Evolutionary conservation across 2,888 invertebrate species (phyloP).

Genomic region (Maniola hyperantus): DNA sequence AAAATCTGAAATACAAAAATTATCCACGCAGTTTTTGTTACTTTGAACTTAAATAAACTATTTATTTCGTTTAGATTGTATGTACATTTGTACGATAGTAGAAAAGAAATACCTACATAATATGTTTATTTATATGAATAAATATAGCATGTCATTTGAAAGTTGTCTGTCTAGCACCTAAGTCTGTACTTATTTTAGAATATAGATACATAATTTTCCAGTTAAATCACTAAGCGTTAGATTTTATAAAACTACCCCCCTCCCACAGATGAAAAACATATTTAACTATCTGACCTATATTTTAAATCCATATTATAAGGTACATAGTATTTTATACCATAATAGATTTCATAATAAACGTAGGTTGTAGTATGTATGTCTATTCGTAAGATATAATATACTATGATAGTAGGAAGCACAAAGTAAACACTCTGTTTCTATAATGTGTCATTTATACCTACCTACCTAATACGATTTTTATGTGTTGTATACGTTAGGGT

Average conservation of each 20-base stretch:
- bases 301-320: conserved; percentile 34
- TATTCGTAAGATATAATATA: conserved; percentile 42
- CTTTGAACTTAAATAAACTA: not conserved
- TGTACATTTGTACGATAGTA: not conserved
- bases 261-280: conserved; percentile 31
- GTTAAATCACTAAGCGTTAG: conserved; percentile 35
- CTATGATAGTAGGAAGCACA: conserved; percentile 62
- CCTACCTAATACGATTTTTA: conserved; percentile 45
- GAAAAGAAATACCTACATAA: no score
- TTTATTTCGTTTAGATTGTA: not conserved
- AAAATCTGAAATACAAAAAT: no score
- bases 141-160: conserved; percentile 23
- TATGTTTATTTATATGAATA: not conserved
- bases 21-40: no score
- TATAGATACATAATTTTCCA: conserved; percentile 33
- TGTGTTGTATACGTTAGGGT: conserved; percentile 50
- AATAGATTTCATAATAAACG: conserved; percentile 44
- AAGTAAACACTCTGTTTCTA: conserved; percentile 63
- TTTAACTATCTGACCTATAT: conserved; percentile 36
- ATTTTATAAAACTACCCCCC: conserved; percentile 35
- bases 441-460: conserved; percentile 58
- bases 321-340: conserved; percentile 46
- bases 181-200: conserved; percentile 37
- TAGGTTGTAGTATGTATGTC: conserved; percentile 50
- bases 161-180: conserved; percentile 28